Evolutionary conservation across 2,113 vertebrate genomes (phyloP).

Genomic region (Pantherophis guttatus): DNA sequence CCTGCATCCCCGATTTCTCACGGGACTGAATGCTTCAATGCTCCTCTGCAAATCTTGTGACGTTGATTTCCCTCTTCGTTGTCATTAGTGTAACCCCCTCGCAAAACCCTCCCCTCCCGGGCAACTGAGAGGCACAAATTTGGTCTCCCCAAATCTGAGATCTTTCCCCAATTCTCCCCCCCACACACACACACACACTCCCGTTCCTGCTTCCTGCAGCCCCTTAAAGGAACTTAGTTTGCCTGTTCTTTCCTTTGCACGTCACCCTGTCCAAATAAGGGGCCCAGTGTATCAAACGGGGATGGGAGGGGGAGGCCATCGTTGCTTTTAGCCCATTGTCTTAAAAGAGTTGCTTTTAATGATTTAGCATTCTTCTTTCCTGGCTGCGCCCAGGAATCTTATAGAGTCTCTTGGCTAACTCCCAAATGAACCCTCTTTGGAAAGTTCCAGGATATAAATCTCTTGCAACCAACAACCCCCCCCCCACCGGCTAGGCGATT

Average conservation of each 20-base stretch:
- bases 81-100: too few species aligned
- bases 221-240: background rate
- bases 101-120: background rate
- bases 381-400: background rate
- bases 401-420: background rate
- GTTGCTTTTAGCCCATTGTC: background rate
- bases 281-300: background rate
- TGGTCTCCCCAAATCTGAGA: background rate
- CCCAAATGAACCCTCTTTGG: background rate
- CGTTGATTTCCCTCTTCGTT: background rate
- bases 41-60: background rate
- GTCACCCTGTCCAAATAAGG: background rate
- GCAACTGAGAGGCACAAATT: background rate
- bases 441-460: background rate
- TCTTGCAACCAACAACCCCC: background rate
- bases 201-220: background rate
- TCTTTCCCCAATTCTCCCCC: too few species aligned
- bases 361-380: background rate
- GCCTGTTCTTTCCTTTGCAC: background rate
- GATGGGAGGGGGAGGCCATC: background rate
- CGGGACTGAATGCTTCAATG: background rate
- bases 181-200: too few species aligned
- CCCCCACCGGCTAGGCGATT: background rate
- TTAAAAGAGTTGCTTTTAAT: background rate
- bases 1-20: background rate